Evolutionary conservation across 2,888 invertebrate species (phyloP).

Genomic region (Eumerus sabulonum): DNA sequence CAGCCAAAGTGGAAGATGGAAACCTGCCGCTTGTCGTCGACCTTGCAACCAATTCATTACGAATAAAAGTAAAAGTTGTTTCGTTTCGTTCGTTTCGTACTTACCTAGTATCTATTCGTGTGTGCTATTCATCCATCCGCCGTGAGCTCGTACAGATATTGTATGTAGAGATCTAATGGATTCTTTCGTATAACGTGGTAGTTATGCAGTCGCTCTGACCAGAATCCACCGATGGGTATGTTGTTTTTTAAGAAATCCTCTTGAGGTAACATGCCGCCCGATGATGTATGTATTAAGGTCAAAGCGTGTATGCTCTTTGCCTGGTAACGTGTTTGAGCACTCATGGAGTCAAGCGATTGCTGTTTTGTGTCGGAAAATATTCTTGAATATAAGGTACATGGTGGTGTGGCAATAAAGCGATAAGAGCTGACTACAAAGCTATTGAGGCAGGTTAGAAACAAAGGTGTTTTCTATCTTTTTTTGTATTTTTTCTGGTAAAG

Average conservation of each 20-base stretch:
- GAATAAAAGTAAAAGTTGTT: constrained; percentile 69
- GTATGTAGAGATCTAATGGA: constrained; percentile 9
- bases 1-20: constrained; percentile 59
- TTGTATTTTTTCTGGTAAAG: too few relatives aligned
- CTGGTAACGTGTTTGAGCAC: constrained; percentile 41
- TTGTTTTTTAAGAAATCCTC: constrained; percentile 43
- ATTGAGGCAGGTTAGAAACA: too few relatives aligned
- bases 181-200: constrained; percentile 23
- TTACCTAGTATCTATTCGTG: constrained; percentile 10
- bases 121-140: too few relatives aligned
- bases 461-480: too few relatives aligned
- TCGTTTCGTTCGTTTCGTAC: constrained; percentile 44
- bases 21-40: constrained; percentile 71
- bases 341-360: constrained; percentile 53
- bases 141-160: constrained; percentile 18
- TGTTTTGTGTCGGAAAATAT: neutral
- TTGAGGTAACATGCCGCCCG: constrained; percentile 44
- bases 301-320: constrained; percentile 52
- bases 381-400: too few relatives aligned
- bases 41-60: constrained; percentile 77
- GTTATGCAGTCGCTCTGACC: constrained; percentile 8
- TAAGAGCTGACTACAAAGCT: too few relatives aligned
- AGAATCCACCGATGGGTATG: constrained; percentile 30
- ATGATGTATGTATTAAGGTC: constrained; percentile 68
- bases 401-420: too few relatives aligned